These are phyloP conservation scores for Halesus radiatus DNA, from an alignment of 1,140 invertebrate genomes.

Conservation along the genomic window DNA sequence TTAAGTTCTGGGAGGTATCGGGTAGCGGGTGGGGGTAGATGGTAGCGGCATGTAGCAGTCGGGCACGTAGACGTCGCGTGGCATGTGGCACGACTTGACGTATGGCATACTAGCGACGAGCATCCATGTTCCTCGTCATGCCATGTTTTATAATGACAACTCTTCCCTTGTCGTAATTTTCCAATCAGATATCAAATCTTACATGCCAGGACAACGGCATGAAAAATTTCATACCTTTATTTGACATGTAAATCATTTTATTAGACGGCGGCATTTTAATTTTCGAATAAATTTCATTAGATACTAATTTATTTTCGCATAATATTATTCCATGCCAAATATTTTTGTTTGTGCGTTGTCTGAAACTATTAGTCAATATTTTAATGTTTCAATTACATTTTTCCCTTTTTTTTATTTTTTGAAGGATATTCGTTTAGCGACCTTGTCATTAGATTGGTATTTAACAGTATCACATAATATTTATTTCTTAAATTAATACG, in stretches of 20 bases:
- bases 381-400: no score
- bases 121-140: constrained; percentile 44
- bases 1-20: constrained; percentile 5
- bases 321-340: no score
- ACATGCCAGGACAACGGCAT: not conserved
- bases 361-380: no score
- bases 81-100: constrained; percentile 50
- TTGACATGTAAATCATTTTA: constrained; percentile 19
- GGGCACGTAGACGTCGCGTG: constrained; percentile 1
- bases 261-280: no score
- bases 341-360: no score
- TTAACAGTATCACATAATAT: no score
- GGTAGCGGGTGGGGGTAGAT: not conserved
- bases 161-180: constrained; percentile 46
- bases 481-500: no score
- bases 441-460: no score
- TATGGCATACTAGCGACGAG: constrained; percentile 26
- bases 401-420: no score
- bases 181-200: constrained; percentile 48
- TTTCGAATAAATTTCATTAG: not conserved
- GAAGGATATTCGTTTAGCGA: no score
- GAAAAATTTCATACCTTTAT: constrained; percentile 2
- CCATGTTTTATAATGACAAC: constrained; percentile 51
- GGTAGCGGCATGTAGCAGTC: no score
- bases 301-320: not conserved